Evolutionary conservation across 1,140 invertebrate species (phyloP), one percentile per base, ranked within the genome.

Genomic region (Achatina immaculata): DNA sequence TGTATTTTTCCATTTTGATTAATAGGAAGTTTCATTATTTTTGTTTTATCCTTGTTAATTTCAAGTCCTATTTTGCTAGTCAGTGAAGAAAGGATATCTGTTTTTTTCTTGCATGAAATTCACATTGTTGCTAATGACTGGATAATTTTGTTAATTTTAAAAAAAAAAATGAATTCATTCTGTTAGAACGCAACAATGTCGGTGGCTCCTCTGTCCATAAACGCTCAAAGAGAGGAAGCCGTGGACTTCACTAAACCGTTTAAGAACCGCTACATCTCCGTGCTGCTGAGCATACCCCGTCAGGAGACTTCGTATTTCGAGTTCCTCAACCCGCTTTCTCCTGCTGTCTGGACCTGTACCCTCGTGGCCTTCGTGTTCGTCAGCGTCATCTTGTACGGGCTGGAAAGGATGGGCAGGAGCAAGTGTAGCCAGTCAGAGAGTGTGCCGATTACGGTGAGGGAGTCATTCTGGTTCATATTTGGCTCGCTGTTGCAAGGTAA

Each of bases 301-400:
- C 83, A 86, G 24, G 84, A 88, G 71, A 85, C 86, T 14, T 87
- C 88, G 19, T 96, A 98, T 34, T 99, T 99, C 92, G 98, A 97
- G 88, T 99, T 99, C 92, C 94, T 99, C 86, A 96, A 97, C 91
- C 98, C 98, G 19, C 93, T 99, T 55, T 98, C 97, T 77, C 96
- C 96, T 86, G 97, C 84, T 19, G 90, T 91, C 9, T 91, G 90
- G 90, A 88, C 90, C 69, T 90, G 89, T 74, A 90, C 89, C 0
- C 77, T 89, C 66, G 84, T 87, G 42, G 85, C 89, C 68, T 89
- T 91, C 80, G 86, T 91, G 6, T 97, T 97, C 4, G 98, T 99
- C 14, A 97, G 96, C 89, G 96, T 98, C 83, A 96, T 98, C 2
- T 93, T 98, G 2, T 98, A 97, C 92, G 94, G 88, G 7, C 74